Evolutionary conservation across 2,113 vertebrate species (phyloP), one percentile per base, ranked within the genome.

Genomic region (Serinus canaria): DNA sequence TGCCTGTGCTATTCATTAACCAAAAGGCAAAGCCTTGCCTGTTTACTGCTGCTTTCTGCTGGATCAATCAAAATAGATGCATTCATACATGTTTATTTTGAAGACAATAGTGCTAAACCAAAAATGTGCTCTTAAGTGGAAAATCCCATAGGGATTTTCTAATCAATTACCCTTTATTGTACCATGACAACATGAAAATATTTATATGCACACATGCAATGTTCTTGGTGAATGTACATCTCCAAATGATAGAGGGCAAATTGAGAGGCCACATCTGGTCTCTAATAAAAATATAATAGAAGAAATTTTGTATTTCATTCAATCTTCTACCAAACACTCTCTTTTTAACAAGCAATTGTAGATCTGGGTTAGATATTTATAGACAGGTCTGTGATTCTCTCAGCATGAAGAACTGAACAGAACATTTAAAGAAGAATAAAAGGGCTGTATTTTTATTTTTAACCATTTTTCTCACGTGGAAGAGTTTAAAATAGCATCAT

Each of bases 321-420:
- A 96, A 39, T 96, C 93, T 95, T 97, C 94, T 86, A 77, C 73
- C 72, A 70, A 75, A 91, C 70, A 89, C 69, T 56, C 81, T 91
- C 89, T 81, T 92, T 94, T 94, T 82, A 95, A 95, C 77, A 92
- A 83, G 59, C 94, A 81, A 74, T 94, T 89, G 58, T 82, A 89
- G 90, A 98, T 98, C 96, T 98, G 95, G 97, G 97, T 97, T 98
- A 97, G 97, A 97, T 98, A 98, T 97, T 98, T 96, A 97, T 97
- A 98, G 97, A 91, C 7, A 39, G 95, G 86, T 96, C 96, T 82
- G 80, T 64, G 53, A 91, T 94, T 96, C 92, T 92, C 87, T 96
- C 96, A 94, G 94, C 77, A 59, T 56, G 92, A 89, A 96, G 94
- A 95, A 95, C 76, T 92, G 74, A 97, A 92, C 70, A 93, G 96